Evolutionary conservation across 2,888 invertebrate species (phyloP), one percentile per base, ranked within the genome.

Genomic region (Prionchulus punctatus): DNA sequence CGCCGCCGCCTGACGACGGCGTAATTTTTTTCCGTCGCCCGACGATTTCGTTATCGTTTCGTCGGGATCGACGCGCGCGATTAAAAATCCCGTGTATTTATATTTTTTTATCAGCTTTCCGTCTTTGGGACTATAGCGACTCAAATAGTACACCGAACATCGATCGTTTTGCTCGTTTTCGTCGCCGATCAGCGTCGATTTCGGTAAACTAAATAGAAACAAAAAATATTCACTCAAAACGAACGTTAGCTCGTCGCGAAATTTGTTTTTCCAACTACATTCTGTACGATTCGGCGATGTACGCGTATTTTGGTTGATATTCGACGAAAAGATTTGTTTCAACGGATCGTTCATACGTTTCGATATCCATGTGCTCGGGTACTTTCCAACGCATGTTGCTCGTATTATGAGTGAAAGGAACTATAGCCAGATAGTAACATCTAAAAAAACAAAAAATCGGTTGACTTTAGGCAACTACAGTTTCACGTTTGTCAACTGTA

Each of bases 11-110:
- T 36, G 18, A 18, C 21, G n/a, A 12, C 48, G 49, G 25, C 43
- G 50, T 4, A 4, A 27, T 27, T 2, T 15, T n/a, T 26, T 25
- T 21, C 43, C 30, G 12, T 45, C 27, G 30, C 12, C 36, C 48
- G 23, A 18, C 4, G 12, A 7, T n/a, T 43, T 21, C 7, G 26
- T 26, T 26, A 56, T 18, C 28, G 43, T 21, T 1, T 60, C 61
- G 54, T 67, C 67, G 43, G 66, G 61, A 50, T 68, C 68, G 2
- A 68, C 68, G 42, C 69, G 49, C 18, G 64, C 69, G 49, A 69
- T 68, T 51, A 69, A 57, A 54, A 67, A 69, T 28, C 69, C 69
- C 1, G 68, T 68, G 59, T 69, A 69, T 54, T 65, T 65, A 27
- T 67, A 56, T 2, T 64, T 64, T 3, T 61, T 49, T 31, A 60